Percentiles rank a stretch among this genome's conserved stretches.
Conservation (phyloP, 2,888 invertebrate genomes). For the Orchestes rusci region DNA sequence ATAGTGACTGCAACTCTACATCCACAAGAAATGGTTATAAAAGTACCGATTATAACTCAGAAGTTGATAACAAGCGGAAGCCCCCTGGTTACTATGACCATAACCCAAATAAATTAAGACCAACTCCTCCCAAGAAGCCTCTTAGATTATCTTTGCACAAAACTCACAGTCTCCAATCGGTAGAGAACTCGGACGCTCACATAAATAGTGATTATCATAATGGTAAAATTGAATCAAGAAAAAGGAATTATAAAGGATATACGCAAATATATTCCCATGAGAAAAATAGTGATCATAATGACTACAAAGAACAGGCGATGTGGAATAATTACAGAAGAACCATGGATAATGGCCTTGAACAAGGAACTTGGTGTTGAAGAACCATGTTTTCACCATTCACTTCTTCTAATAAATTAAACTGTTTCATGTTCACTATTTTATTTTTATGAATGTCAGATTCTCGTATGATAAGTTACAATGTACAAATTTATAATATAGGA, state of each 20-base stretch:
- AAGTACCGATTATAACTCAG: conserved; percentile 52
- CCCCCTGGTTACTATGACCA: conserved; percentile 43
- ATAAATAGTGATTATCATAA: conserved; percentile 32
- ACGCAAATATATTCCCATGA: conserved; percentile 31
- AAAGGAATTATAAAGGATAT: conserved; percentile 53
- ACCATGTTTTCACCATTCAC: too few species aligned
- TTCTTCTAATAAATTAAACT: too few species aligned
- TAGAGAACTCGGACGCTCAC: conserved; percentile 45
- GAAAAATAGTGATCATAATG: conserved; percentile 18
- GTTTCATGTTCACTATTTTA: too few species aligned
- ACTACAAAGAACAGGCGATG: conserved; percentile 24
- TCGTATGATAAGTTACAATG: too few species aligned
- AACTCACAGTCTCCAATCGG: conserved; percentile 73
- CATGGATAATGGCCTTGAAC: conserved; percentile 33
- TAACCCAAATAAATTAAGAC: conserved; percentile 51
- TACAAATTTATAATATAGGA: too few species aligned
- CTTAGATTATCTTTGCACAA: conserved; percentile 74
- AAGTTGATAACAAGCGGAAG: conserved; percentile 48
- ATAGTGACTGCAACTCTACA: conserved; percentile 53
- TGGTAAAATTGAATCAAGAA: conserved; percentile 45
- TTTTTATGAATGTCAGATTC: too few species aligned
- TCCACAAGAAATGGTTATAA: conserved; percentile 27
- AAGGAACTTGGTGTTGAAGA: conserved; percentile 38
- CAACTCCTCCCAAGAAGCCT: conserved; percentile 81
- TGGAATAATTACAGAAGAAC: conserved; percentile 28